Evolutionary conservation across 2,797 vertebrate genomes (phyloP), one percentile per base, ranked within the genome.

Genomic region (Phalloptychus januarius): DNA sequence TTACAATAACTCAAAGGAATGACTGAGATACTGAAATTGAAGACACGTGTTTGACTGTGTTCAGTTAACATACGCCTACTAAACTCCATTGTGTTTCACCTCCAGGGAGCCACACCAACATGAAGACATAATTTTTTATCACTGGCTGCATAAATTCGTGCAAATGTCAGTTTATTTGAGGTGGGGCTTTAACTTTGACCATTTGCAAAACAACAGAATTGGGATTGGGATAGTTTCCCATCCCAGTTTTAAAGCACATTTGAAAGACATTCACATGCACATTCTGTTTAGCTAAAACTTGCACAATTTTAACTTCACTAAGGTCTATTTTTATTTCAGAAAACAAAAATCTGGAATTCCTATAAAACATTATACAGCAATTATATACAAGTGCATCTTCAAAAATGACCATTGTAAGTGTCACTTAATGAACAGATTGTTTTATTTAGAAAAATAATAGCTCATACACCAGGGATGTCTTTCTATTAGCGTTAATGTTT

Each of bases 71-170:
- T 40, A 31, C 46, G 38, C 65, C 65, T 44, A n/a, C 38, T 44
- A n/a, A 44, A n/a, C 65, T 45, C 7, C 6, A 15, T 25, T 50
- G 33, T 48, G 44, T 36, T 75, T 65, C 44, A 46, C 44, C 58
- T 36, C 58, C 18, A 38, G 65, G n/a, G 48, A 71, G 75, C 48
- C 50, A 11, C 65, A 71, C 48, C 52, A 56, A 33, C n/a, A 77
- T 44, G 12, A 56, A 42, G n/a, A 69, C 25, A 4, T 52, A 8
- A 70, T 6, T 18, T 69, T 12, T 76, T 40, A 13, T 67, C 12
- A 48, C 10, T 42, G 23, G 33, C 23, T 50, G 36, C 23, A 50
- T 54, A 38, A n/a, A 76, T 36, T 50, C 13, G 38, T 38, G 65
- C 38, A 69, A 67, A 38, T 23, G 4, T 67, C 33, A 25, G 36